Evolutionary conservation across 1,140 invertebrate species (phyloP).

Genomic region (Drosophila tani): DNA sequence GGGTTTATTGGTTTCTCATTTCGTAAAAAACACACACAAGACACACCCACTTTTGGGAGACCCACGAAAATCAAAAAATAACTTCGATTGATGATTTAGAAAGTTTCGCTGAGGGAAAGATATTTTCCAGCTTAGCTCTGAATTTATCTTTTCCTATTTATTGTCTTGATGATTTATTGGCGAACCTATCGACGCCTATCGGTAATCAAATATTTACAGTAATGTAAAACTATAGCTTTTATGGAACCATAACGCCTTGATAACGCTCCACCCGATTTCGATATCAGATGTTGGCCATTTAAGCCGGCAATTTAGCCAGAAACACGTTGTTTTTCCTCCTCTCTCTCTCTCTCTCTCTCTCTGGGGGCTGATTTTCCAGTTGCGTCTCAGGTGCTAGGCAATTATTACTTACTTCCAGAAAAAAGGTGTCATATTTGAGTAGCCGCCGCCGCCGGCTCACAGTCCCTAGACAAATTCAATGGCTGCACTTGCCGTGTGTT

Average conservation of each 20-base stretch:
- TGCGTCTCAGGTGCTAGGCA: constrained; percentile 43
- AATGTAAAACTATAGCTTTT: constrained; percentile 43
- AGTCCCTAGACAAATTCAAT: constrained; percentile 36
- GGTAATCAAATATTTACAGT: constrained; percentile 44
- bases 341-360: no score
- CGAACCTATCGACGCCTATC: background rate
- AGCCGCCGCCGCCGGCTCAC: constrained; percentile 11
- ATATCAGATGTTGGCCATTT: constrained; percentile 40
- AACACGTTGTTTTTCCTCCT: constrained; percentile 3
- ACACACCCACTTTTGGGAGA: constrained; percentile 64
- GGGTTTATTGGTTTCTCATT: constrained; percentile 38
- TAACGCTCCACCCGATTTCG: constrained; percentile 14
- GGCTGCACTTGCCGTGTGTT: constrained; percentile 60
- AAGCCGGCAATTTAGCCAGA: constrained; percentile 25
- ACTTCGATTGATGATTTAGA: constrained; percentile 31
- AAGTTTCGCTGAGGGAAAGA: constrained; percentile 24
- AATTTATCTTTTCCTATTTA: constrained; percentile 44
- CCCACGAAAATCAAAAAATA: constrained; percentile 30
- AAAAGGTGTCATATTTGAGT: constrained; percentile 62
- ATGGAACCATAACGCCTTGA: constrained; percentile 29
- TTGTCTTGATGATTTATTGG: constrained; percentile 41
- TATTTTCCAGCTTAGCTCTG: constrained; percentile 18
- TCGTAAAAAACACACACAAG: constrained; percentile 64
- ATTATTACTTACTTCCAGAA: constrained; percentile 46
- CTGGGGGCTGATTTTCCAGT: background rate